These are phyloP conservation scores for Zaprionus inermis DNA, from an alignment of 1,140 invertebrate species.

Conservation along the genomic window DNA sequence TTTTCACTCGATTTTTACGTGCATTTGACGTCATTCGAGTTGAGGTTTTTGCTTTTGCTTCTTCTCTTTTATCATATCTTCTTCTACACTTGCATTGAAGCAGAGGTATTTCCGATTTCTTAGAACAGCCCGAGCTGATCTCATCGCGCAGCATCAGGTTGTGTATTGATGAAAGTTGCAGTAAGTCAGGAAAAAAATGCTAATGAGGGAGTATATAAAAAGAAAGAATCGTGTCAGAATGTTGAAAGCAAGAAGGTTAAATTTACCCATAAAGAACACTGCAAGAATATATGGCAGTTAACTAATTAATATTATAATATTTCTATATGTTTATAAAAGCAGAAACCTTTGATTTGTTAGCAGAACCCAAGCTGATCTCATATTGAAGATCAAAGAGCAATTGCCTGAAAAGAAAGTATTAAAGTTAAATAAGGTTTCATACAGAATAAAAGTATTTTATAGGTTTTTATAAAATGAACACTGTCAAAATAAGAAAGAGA, in stretches of 20 bases:
- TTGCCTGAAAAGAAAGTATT: no score
- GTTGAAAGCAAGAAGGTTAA: neutral
- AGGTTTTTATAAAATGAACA: no score
- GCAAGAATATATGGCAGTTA: neutral
- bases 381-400: neutral
- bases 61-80: neutral
- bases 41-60: neutral
- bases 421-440: no score
- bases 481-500: no score
- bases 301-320: no score
- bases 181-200: neutral
- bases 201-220: neutral
- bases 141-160: neutral
- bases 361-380: neutral
- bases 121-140: neutral
- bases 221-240: neutral
- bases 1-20: constrained; percentile 42
- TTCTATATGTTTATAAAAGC: no score
- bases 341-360: no score
- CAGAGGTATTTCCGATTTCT: neutral
- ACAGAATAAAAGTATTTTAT: no score
- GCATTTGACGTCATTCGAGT: constrained; percentile 46
- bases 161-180: neutral
- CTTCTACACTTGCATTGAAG: neutral
- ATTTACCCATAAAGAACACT: neutral